Evolutionary conservation across 2,113 vertebrate species (phyloP).

Genomic region (Epinephelus moara): DNA sequence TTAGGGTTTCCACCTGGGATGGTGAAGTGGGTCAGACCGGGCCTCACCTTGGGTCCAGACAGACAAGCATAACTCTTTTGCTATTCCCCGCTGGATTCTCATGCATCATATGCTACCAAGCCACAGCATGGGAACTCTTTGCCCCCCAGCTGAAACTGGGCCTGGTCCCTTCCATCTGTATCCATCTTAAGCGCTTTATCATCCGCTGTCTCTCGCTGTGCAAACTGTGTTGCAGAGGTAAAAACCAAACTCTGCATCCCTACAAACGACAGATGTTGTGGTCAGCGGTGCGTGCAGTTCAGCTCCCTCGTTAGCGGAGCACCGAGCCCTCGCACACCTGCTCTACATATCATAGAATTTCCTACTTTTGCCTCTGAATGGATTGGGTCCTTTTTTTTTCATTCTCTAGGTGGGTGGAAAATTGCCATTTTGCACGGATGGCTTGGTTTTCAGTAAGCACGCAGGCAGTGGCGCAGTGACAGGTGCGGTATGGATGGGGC

Average conservation of each 20-base stretch:
- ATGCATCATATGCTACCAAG: conserved; percentile 53
- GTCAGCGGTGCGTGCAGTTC: conserved; percentile 71
- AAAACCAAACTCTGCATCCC: conserved; percentile 53
- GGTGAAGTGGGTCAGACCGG: conserved; percentile 37
- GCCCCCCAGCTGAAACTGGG: conserved; percentile 20
- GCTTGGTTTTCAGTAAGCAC: conserved; percentile 71
- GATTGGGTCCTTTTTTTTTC: conserved; percentile 42
- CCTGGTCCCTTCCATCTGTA: conserved; percentile 62
- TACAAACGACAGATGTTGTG: conserved; percentile 78
- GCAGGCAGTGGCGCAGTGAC: conserved; percentile 64
- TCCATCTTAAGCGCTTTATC: conserved; percentile 55
- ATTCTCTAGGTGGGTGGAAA: conserved; percentile 69
- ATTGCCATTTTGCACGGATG: conserved; percentile 75
- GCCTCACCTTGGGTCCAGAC: conserved; percentile 53
- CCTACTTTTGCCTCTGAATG: conserved; percentile 52
- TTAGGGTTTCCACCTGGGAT: conserved; percentile 57
- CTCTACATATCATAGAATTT: conserved; percentile 67
- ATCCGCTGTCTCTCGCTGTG: conserved; percentile 43
- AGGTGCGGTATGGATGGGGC: conserved; percentile 74
- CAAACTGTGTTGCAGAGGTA: conserved; percentile 45
- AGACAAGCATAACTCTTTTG: conserved; percentile 26
- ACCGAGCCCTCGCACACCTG: conserved; percentile 72
- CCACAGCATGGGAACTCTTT: conserved; percentile 26
- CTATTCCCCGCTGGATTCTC: conserved; percentile 31
- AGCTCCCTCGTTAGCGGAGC: conserved; percentile 75